Conservation (phyloP, 2,888 invertebrate species). For the Chrysodeixis includens region DNA sequence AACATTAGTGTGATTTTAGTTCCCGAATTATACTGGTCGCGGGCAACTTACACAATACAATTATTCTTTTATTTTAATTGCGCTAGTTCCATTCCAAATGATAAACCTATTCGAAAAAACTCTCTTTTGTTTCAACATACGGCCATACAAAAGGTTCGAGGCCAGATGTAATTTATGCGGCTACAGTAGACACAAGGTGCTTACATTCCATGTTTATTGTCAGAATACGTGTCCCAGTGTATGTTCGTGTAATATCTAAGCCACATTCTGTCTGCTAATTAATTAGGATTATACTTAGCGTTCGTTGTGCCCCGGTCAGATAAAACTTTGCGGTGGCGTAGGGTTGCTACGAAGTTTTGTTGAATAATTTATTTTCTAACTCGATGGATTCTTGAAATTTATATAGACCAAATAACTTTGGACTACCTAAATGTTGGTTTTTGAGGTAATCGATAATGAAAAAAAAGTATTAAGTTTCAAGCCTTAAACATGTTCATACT, state of each 20-base stretch:
- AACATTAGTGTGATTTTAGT: no score
- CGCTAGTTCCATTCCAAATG: no score
- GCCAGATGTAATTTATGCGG: constrained; percentile 31
- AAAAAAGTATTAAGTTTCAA: no score
- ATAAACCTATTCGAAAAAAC: background rate
- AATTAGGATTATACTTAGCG: constrained; percentile 81
- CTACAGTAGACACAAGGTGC: constrained; percentile 28
- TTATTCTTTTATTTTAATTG: no score
- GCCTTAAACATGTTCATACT: no score
- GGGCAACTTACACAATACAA: no score
- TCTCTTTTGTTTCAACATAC: background rate
- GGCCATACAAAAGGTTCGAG: background rate
- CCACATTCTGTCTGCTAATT: constrained; percentile 81
- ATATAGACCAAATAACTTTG: no score
- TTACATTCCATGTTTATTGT: constrained; percentile 40
- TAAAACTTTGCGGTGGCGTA: constrained; percentile 76
- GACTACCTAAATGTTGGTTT: no score
- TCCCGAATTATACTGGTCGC: no score
- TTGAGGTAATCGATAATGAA: no score
- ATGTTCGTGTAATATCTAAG: constrained; percentile 72
- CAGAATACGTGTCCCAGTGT: constrained; percentile 54
- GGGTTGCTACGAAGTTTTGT: constrained; percentile 40
- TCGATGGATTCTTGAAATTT: no score
- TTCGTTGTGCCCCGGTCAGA: constrained; percentile 74
- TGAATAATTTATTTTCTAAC: background rate